Conservation (phyloP, 1,140 invertebrate species). For the Coptotermes formosanus region DNA sequence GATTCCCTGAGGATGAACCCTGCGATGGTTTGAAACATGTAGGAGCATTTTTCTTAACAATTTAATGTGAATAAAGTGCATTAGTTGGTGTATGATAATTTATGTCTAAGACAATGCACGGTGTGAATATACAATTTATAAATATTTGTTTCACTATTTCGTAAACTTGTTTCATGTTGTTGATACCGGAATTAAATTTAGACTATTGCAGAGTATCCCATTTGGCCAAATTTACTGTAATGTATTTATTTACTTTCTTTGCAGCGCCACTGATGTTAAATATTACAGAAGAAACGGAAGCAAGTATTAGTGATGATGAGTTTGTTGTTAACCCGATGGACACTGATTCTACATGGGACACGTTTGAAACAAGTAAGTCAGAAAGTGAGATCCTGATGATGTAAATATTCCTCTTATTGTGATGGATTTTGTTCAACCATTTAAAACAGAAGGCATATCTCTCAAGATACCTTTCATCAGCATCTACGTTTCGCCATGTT, state of each 20-base stretch:
- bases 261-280: slow-evolving; percentile 49
- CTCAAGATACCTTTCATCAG: neutral
- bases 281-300: slow-evolving; percentile 58
- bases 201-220: too few relatives aligned
- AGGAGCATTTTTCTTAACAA: too few relatives aligned
- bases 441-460: neutral
- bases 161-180: too few relatives aligned
- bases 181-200: too few relatives aligned
- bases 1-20: too few relatives aligned
- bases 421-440: neutral
- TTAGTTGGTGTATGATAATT: too few relatives aligned
- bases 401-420: too few relatives aligned
- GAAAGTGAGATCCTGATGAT: neutral
- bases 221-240: neutral
- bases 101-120: too few relatives aligned
- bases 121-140: too few relatives aligned
- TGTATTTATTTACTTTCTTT: neutral
- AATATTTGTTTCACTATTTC: too few relatives aligned
- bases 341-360: slow-evolving; percentile 54
- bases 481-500: neutral
- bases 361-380: slow-evolving; percentile 58
- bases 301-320: slow-evolving; percentile 53
- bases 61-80: too few relatives aligned
- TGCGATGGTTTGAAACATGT: too few relatives aligned
- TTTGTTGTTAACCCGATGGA: slow-evolving; percentile 52